Conservation (phyloP, 2,113 vertebrate species). For the Cololabis saira region DNA sequence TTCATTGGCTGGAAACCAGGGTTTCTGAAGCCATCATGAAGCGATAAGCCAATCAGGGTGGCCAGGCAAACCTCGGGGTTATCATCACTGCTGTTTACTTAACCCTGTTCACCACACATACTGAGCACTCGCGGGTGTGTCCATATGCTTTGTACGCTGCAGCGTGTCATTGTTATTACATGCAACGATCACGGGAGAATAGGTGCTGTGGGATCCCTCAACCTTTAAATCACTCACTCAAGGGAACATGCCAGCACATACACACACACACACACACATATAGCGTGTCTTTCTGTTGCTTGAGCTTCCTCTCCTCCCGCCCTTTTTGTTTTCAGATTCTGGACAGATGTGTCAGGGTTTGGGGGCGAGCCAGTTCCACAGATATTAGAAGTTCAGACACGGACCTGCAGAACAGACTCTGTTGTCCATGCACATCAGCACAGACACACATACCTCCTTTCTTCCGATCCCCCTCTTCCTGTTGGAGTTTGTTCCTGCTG, state of each 20-base stretch:
- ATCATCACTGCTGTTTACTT: conserved; percentile 64
- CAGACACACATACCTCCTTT: not conserved
- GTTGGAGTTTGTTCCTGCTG: conserved; percentile 52
- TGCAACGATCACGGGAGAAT: conserved; percentile 13
- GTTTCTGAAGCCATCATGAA: conserved; percentile 45
- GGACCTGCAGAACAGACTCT: conserved; percentile 33
- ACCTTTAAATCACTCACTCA: not conserved
- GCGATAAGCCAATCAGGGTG: conserved; percentile 61
- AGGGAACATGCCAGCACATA: not conserved
- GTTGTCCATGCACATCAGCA: not conserved
- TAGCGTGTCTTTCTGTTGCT: conserved; percentile 1
- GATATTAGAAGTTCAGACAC: conserved; percentile 55
- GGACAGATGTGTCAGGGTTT: conserved; percentile 63
- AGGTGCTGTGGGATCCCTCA: conserved; percentile 14
- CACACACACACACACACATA: conserved; percentile 4
- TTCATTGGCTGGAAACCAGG: conserved; percentile 63
- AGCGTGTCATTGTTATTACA: conserved; percentile 21
- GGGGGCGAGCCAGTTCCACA: conserved; percentile 48
- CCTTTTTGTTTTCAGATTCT: conserved; percentile 47
- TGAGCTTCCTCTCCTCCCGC: conserved; percentile 8
- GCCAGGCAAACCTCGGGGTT: conserved; percentile 52
- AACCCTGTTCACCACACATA: conserved; percentile 55
- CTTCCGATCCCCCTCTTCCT: conserved; percentile 38
- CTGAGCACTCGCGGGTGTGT: conserved; percentile 28
- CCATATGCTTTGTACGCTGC: not conserved